Conservation (phyloP, 2,113 vertebrate species). For the Alethe diademata region DNA sequence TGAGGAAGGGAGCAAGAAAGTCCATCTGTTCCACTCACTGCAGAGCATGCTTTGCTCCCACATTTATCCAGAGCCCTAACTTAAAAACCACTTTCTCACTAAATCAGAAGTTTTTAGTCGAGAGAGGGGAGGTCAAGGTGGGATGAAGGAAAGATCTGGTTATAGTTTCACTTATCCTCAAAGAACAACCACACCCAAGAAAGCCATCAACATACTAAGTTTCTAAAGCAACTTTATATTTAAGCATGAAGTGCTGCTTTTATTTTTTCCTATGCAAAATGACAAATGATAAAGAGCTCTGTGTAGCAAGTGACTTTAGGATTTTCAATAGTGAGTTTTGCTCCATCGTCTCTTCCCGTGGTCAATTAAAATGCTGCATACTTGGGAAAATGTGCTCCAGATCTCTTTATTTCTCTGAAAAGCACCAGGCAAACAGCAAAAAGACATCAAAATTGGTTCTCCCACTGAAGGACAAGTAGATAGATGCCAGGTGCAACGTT, state of each 20-base stretch:
- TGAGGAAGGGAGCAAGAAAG: neutral
- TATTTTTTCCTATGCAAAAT: neutral
- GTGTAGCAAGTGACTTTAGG: neutral
- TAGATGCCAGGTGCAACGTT: neutral
- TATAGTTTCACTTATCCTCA: neutral
- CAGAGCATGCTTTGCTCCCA: neutral
- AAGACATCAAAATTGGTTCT: neutral
- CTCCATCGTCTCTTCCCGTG: neutral
- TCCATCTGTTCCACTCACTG: neutral
- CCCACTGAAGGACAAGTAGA: neutral
- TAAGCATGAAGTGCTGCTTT: neutral
- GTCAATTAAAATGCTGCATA: neutral
- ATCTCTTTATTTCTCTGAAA: neutral
- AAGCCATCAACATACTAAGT: neutral
- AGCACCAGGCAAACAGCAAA: neutral
- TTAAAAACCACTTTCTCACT: neutral
- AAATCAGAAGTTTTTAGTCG: neutral
- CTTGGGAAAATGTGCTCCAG: neutral
- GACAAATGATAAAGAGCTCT: neutral
- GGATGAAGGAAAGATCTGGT: neutral
- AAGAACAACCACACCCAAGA: neutral
- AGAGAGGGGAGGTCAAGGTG: neutral
- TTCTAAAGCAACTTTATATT: neutral
- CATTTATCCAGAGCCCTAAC: neutral
- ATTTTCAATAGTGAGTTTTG: neutral